Evolutionary conservation across 2,797 vertebrate genomes (phyloP), one percentile per base, ranked within the genome.

Genomic region (Hyperoplus lanceolatus): DNA sequence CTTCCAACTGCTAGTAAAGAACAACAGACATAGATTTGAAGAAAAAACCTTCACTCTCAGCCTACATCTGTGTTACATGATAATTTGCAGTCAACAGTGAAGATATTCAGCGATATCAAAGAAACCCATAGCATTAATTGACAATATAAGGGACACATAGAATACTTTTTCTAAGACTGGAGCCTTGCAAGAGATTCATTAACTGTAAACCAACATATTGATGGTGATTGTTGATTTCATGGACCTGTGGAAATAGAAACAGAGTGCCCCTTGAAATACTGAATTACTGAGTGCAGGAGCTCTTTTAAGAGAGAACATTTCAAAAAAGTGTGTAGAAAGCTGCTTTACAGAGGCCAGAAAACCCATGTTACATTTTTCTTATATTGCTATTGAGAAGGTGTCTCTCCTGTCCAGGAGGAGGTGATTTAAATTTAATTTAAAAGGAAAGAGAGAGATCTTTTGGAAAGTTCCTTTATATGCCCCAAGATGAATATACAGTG

Each of bases 361-460:
- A 62, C 50, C 67, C 29, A 6, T 69, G 56, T 81, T 77, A 82
- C 79, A 71, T 51, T 80, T 75, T 79, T 74, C 77, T 70, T 82
- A 85, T 70, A 86, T 76, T 67, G 64, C 70, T 65, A 82, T 76
- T 81, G 77, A 84, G 55, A 79, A 78, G 71, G 80, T 86, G 57
- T 87, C 56, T 83, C 50, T 81, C 49, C 29, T 48, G 78, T 75
- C 77, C 74, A 66, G 51, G 38, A 81, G 65, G 84, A 81, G 67
- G 61, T 77, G 61, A 89, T 90, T 87, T 88, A 79, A 84, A 88
- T 91, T 88, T 84, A 56, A 85, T 88, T 82, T 82, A 29, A 77
- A 76, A 60, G 58, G 54, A 69, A 60, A 55, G 43, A 82, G 59
- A 62, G 39, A 66, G 74, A 87, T 87, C 84, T 86, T 89, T 90